These are phyloP conservation scores for Rhinatrema bivittatum DNA, from an alignment of 2,797 vertebrate species.

Conservation along the genomic window DNA sequence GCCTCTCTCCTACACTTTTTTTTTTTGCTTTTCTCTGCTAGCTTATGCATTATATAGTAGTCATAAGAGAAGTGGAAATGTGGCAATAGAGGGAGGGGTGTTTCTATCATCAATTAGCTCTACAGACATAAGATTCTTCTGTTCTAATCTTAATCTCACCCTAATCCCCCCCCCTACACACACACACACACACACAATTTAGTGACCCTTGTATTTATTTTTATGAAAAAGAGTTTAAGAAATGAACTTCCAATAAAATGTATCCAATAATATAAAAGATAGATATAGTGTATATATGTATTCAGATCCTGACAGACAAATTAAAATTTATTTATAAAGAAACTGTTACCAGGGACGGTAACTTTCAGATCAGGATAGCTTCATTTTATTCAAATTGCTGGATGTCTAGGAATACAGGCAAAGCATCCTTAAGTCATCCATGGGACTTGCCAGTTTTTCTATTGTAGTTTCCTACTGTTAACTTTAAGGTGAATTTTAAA, in stretches of 20 bases:
- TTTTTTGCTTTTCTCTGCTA: conserved; percentile 19
- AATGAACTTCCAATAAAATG: conserved; percentile 22
- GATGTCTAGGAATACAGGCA: background rate
- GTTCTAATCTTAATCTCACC: conserved; percentile 31
- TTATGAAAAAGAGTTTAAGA: conserved; percentile 26
- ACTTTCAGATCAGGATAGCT: conserved; percentile 11
- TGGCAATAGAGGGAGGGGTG: background rate
- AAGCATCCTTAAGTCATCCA: conserved; percentile 11
- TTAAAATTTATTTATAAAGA: conserved; percentile 21
- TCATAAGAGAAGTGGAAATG: background rate
- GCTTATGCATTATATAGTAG: conserved; percentile 15
- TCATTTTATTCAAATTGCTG: conserved; percentile 1
- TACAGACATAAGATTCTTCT: conserved; percentile 41
- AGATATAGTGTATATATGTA: conserved; percentile 15
- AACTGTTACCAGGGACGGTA: too few species aligned
- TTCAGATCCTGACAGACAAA: conserved; percentile 19
- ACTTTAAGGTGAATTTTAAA: too few species aligned
- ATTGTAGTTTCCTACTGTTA: background rate
- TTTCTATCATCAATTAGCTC: conserved; percentile 9
- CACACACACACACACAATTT: too few species aligned
- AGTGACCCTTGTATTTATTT: conserved; percentile 25
- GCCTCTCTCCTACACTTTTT: conserved; percentile 15
- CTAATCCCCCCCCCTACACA: too few species aligned
- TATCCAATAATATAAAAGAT: too few species aligned
- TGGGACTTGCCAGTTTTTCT: background rate